Percentiles rank a stretch among this genome's conserved stretches.
Conservation (phyloP, 2,797 vertebrate species). For the Danionella dracula region DNA sequence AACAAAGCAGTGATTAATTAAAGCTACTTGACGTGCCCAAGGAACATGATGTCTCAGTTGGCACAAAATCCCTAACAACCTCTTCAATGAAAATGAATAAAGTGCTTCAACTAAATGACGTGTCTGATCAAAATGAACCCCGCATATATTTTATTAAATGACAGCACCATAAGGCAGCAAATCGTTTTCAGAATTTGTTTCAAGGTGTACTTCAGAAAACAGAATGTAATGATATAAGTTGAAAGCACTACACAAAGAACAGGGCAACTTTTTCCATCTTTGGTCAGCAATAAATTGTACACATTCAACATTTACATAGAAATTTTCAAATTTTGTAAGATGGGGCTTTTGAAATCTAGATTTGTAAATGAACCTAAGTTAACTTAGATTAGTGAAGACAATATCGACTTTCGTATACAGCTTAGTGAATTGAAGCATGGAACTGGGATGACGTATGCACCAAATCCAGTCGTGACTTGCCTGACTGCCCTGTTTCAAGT, state of each 20-base stretch:
- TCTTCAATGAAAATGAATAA: not conserved
- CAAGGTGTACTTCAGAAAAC: not conserved
- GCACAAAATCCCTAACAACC: conserved; percentile 19
- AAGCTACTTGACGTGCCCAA: conserved; percentile 19
- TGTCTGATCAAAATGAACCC: not conserved
- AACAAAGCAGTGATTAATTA: conserved; percentile 30
- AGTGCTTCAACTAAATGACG: conserved; percentile 8
- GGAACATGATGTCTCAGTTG: conserved; percentile 29
- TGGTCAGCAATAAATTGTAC: not conserved
- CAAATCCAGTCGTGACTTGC: no score
- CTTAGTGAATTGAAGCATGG: no score
- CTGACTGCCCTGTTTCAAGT: no score
- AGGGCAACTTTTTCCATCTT: not conserved
- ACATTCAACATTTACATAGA: no score
- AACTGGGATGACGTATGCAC: no score
- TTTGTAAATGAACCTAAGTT: no score
- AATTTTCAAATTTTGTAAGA: no score
- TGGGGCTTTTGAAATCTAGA: no score
- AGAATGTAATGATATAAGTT: not conserved
- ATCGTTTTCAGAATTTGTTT: conserved; percentile 14
- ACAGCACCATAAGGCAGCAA: conserved; percentile 1
- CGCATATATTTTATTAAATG: not conserved
- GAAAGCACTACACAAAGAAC: no score
- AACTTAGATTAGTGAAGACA: no score
- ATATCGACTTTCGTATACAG: no score